Conservation (phyloP, 2,797 vertebrate species). For the Protonibea diacanthus region DNA sequence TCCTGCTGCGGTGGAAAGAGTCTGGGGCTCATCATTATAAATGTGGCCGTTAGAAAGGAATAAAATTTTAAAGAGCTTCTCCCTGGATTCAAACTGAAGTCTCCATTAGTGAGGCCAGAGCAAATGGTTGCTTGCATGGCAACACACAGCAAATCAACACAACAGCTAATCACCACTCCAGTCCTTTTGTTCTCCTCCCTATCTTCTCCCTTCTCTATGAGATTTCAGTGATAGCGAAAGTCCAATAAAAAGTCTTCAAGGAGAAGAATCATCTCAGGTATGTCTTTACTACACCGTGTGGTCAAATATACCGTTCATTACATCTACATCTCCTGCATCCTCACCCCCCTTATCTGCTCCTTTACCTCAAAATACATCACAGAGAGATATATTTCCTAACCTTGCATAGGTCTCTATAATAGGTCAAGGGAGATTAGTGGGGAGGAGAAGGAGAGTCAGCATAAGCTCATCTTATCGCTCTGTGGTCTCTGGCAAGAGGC, state of each 20-base stretch:
- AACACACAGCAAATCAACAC: constrained; percentile 78
- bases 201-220: constrained; percentile 23
- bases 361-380: constrained; percentile 32
- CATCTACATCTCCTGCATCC: constrained; percentile 22
- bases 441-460: constrained; percentile 57
- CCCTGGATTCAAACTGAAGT: constrained; percentile 76
- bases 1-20: constrained; percentile 70
- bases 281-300: constrained; percentile 1
- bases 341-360: constrained; percentile 15
- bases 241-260: constrained; percentile 34
- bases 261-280: constrained; percentile 31
- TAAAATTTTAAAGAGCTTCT: constrained; percentile 84
- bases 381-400: constrained; percentile 52
- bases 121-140: constrained; percentile 76
- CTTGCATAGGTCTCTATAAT: constrained; percentile 57
- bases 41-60: constrained; percentile 82
- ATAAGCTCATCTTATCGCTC: constrained; percentile 68
- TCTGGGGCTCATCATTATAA: constrained; percentile 82
- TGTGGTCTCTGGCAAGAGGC: constrained; percentile 68
- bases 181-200: constrained; percentile 50
- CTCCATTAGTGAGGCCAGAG: constrained; percentile 81
- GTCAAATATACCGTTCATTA: constrained; percentile 41
- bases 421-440: constrained; percentile 68
- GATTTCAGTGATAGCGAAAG: constrained; percentile 32
- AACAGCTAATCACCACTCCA: constrained; percentile 64